A percentile compares a stretch with the other conserved stretches of the same genome.
These are phyloP conservation scores for Agelastica alni DNA, from an alignment of 2,888 invertebrate genomes.

Conservation along the genomic window DNA sequence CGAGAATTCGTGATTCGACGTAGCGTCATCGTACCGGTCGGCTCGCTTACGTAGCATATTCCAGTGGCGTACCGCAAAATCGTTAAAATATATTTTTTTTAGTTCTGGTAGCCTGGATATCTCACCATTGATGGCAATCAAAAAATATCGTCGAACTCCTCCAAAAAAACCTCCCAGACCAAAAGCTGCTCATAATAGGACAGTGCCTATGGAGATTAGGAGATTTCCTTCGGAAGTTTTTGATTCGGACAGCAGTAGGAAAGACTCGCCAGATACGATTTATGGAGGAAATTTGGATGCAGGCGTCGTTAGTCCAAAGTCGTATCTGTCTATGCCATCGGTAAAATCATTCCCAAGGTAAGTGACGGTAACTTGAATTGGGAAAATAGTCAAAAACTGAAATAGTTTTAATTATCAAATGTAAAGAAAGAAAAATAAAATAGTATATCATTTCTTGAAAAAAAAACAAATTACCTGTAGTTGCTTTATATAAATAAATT, in stretches of 20 bases:
- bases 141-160: conserved; percentile 46
- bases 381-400: not conserved
- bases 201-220: conserved; percentile 46
- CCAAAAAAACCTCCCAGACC: conserved; percentile 47
- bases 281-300: conserved; percentile 45
- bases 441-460: too few relatives aligned
- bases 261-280: conserved; percentile 47
- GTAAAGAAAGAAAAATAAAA: too few relatives aligned
- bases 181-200: conserved; percentile 52
- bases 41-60: too few relatives aligned
- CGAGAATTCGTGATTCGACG: too few relatives aligned
- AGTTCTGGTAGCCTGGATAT: conserved; percentile 52
- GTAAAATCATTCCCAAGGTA: conserved; percentile 82
- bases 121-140: conserved; percentile 51
- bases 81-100: conserved; percentile 11
- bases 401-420: not conserved
- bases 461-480: too few relatives aligned
- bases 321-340: conserved; percentile 85
- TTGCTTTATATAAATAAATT: too few relatives aligned
- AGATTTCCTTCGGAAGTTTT: conserved; percentile 43
- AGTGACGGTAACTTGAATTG: not conserved
- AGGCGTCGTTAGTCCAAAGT: conserved; percentile 65
- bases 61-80: too few relatives aligned
- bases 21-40: too few relatives aligned
- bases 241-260: conserved; percentile 49